Evolutionary conservation across 2,113 vertebrate genomes (phyloP), one percentile per base, ranked within the genome.

Genomic region (Cheilinus undulatus): DNA sequence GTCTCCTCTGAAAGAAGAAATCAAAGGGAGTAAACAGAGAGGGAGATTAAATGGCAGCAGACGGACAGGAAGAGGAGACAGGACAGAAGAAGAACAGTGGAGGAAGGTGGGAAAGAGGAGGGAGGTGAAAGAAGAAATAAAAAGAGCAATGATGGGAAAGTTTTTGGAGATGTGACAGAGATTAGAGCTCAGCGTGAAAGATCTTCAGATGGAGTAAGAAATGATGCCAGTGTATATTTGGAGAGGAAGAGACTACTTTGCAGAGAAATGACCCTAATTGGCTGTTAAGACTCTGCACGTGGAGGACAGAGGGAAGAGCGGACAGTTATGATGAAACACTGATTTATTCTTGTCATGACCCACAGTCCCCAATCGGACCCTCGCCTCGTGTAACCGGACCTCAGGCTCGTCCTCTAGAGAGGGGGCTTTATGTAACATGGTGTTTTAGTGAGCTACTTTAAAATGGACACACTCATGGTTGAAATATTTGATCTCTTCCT

Each of bases 291-390:
- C 62, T 74, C 27, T 46, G 20, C 24, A 5, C 42, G 6, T 28
- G 42, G 38, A 15, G 0, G 26, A 42, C 40, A 1, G 50, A 45
- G 65, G 71, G 51, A 15, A 63, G 62, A 75, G 80, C 7, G 4
- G 50, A 49, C 64, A 9, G 27, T 61, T 24, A 24, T 58, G 69
- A 51, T 46, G 15, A 68, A 69, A 22, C 60, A 23, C 36, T 38
- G 38, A 78, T 78, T 84, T 89, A 90, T 89, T 89, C 42, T 42
- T 0, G 67, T 79, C 65, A 63, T 7, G 48, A 76, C 36, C 73
- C 69, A 30, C 69, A 75, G 48, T 38, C 66, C 58, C 70, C 57
- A 59, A 40, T 28, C 24, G 2, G 34, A 54, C 53, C 36, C 8
- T 3, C 3, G 13, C 56, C 40, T 3, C 30, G 34, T 67, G 86